These are phyloP conservation scores for Antheraea pernyi DNA, from an alignment of 1,140 invertebrate species.

Conservation along the genomic window DNA sequence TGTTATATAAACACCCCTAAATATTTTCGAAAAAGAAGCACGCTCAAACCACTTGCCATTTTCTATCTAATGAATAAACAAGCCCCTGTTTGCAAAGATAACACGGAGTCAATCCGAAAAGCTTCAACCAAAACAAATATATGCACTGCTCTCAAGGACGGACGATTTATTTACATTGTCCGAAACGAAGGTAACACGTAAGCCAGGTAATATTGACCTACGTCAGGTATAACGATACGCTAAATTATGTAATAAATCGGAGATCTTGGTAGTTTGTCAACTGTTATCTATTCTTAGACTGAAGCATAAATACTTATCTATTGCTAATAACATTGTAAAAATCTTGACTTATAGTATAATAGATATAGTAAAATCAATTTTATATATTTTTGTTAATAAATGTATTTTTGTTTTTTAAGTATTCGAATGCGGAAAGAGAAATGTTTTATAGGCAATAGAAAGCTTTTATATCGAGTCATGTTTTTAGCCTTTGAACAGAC, in stretches of 20 bases:
- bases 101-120: conserved; percentile 54
- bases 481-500: too few species aligned
- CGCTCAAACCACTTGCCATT: neutral
- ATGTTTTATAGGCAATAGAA: too few species aligned
- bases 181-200: conserved; percentile 14
- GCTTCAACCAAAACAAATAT: conserved; percentile 65
- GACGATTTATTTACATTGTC: conserved; percentile 34
- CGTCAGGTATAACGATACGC: neutral
- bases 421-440: too few species aligned
- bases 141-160: conserved; percentile 49
- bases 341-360: too few species aligned
- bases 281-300: neutral
- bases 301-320: neutral
- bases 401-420: too few species aligned
- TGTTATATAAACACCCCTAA: neutral
- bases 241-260: neutral
- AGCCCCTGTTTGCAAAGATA: conserved; percentile 60
- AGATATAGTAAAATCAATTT: too few species aligned
- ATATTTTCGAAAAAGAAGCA: conserved; percentile 1
- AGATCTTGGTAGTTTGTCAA: neutral
- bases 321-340: neutral
- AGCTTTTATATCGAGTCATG: too few species aligned
- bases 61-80: neutral
- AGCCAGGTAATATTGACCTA: neutral
- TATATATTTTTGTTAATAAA: too few species aligned